Conservation (phyloP, 2,888 invertebrate genomes). For the Neoitamus cyanurus region DNA sequence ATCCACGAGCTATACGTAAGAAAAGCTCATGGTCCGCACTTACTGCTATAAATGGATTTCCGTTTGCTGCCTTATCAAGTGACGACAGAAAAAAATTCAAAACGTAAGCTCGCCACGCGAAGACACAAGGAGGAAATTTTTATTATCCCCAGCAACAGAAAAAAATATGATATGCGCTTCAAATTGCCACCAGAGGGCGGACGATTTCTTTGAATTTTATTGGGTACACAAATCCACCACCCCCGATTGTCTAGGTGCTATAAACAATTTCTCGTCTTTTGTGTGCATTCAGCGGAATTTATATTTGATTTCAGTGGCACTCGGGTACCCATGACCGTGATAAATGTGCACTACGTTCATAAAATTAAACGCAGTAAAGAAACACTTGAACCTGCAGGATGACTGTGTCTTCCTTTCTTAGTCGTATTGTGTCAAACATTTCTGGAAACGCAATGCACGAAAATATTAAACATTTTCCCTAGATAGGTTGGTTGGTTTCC, state of each 20-base stretch:
- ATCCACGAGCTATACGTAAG: neutral
- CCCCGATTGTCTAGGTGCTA: neutral
- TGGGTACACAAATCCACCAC: neutral
- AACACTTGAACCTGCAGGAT: neutral
- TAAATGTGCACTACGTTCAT: neutral
- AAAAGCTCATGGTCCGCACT: neutral
- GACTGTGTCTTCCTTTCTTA: neutral
- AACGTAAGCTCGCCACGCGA: neutral
- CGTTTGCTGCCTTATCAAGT: neutral
- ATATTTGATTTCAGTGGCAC: neutral
- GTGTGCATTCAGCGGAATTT: neutral
- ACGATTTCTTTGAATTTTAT: neutral
- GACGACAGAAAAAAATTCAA: neutral
- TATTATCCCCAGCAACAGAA: slow-evolving; percentile 12
- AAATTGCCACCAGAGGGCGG: neutral
- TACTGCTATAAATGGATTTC: slow-evolving; percentile 21
- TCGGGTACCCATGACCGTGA: neutral
- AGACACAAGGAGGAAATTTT: neutral
- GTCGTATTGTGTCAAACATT: no score
- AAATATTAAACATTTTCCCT: neutral
- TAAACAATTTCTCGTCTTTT: neutral
- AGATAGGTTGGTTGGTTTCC: neutral
- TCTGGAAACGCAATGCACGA: neutral
- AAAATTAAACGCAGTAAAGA: neutral
- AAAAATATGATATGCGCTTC: neutral